Evolutionary conservation across 2,113 vertebrate species (phyloP).

Genomic region (Junco hyemalis): DNA sequence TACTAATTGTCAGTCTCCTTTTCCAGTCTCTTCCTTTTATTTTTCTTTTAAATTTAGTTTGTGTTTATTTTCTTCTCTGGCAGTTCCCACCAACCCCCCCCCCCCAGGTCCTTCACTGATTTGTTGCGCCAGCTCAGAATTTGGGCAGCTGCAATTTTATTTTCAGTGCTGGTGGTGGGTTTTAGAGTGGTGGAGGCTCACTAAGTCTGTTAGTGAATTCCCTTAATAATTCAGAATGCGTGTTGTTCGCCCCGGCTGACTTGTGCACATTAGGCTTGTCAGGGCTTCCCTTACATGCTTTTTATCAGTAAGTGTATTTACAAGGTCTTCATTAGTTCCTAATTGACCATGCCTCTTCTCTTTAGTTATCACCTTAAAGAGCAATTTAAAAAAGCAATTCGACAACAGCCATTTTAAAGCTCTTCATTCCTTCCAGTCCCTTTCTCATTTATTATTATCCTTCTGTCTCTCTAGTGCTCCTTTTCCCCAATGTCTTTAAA

Average conservation of each 20-base stretch:
- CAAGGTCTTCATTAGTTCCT: conserved; percentile 73
- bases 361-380: conserved; percentile 68
- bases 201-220: conserved; percentile 16
- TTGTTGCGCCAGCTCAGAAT: background rate
- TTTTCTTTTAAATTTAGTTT: conserved; percentile 4
- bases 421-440: conserved; percentile 40
- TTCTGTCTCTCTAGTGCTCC: background rate
- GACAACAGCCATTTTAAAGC: conserved; percentile 55
- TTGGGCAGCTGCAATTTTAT: background rate
- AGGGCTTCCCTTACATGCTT: conserved; percentile 52
- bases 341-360: conserved; percentile 68
- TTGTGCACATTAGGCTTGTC: conserved; percentile 45
- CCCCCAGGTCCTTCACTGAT: background rate
- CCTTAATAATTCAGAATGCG: conserved; percentile 52
- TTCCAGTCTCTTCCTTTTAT: background rate
- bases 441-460: conserved; percentile 49
- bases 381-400: conserved; percentile 64
- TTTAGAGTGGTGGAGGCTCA: conserved; percentile 17
- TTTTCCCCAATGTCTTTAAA: background rate
- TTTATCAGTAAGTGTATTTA: conserved; percentile 73
- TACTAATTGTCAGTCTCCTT: conserved; percentile 56
- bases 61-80: conserved; percentile 10
- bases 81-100: background rate
- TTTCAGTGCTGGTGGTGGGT: conserved; percentile 6
- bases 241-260: background rate